phyloP scores from a whole-genome alignment of 2,113 vertebrate genomes.

The Hystrix cristata region DNA sequence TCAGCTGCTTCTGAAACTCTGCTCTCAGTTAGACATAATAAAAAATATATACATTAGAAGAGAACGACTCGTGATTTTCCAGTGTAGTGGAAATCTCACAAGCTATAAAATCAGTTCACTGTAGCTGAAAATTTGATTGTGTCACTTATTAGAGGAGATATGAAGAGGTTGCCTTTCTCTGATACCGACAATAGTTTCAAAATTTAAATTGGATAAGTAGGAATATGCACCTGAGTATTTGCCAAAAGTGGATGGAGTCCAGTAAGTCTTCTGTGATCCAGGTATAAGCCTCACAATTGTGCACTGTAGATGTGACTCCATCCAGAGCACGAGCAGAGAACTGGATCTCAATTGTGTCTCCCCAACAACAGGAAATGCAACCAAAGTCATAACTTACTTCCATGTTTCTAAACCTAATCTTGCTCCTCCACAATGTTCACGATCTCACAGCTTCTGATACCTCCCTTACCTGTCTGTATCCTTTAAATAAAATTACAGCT shows the following conservation, averaged over 20 bases:
- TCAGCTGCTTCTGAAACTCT: conserved; percentile 61
- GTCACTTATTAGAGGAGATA: neutral
- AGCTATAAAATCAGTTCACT: neutral
- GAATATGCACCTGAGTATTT: neutral
- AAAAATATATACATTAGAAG: conserved; percentile 43
- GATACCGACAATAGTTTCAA: conserved; percentile 26
- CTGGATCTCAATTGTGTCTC: neutral
- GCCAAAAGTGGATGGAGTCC: neutral
- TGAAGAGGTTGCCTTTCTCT: neutral
- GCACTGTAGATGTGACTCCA: neutral
- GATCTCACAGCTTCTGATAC: neutral
- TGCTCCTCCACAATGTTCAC: neutral
- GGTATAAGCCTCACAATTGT: neutral
- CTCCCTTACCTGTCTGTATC: neutral
- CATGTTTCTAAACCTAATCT: neutral
- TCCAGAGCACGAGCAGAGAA: neutral
- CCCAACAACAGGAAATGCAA: neutral
- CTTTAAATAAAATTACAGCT: conserved; percentile 1
- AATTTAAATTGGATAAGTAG: neutral
- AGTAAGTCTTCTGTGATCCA: neutral
- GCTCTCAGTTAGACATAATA: conserved; percentile 44
- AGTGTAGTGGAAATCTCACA: neutral
- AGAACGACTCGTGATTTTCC: conserved; percentile 1
- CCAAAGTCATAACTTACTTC: neutral
- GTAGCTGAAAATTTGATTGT: neutral